Conservation (phyloP, 64 coral and sea anemone genomes). For the Exaiptasia diaphana region DNA sequence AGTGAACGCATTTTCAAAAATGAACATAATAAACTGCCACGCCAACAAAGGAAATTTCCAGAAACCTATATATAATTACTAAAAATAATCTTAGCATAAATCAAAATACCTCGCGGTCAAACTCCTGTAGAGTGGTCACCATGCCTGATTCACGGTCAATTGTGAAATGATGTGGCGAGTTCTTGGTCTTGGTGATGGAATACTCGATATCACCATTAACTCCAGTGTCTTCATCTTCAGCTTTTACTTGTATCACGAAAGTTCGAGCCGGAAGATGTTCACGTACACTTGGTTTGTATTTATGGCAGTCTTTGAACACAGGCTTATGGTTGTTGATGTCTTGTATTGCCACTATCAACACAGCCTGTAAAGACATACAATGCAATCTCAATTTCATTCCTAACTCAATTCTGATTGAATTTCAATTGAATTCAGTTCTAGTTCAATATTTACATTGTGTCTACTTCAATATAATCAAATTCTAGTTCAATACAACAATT, state of each 20-base stretch:
- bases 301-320: conserved; percentile 76
- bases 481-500: no score
- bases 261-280: conserved; percentile 49
- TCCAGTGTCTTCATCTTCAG: conserved; percentile 80
- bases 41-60: no score
- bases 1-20: no score
- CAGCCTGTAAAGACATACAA: background rate
- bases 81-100: no score
- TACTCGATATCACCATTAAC: conserved; percentile 79
- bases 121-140: conserved; percentile 44
- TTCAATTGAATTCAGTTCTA: no score
- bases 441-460: no score
- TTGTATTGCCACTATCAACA: conserved; percentile 63
- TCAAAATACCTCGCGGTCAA: conserved; percentile 95
- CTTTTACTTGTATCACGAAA: conserved; percentile 69
- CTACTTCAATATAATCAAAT: no score
- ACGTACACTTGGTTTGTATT: conserved; percentile 56
- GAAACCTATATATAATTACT: no score
- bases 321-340: conserved; percentile 94
- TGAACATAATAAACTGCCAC: no score
- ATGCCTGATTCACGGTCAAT: conserved; percentile 67
- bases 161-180: conserved; percentile 16
- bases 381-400: background rate
- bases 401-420: no score
- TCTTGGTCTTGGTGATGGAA: conserved; percentile 45